Evolutionary conservation across 2,888 invertebrate genomes (phyloP).

Genomic region (Drosophila hamatofila): DNA sequence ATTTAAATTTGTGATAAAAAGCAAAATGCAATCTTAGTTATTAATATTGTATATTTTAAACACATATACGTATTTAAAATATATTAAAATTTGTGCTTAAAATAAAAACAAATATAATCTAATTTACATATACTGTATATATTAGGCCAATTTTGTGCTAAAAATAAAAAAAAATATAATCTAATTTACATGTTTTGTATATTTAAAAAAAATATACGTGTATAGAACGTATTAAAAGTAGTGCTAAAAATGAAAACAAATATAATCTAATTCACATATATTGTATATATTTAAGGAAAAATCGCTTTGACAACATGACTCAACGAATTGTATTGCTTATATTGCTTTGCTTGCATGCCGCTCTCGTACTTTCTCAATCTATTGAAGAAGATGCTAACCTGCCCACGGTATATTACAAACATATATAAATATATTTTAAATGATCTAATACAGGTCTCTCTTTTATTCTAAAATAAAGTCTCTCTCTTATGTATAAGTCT

Average conservation of each 20-base stretch:
- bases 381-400: conserved; percentile 41
- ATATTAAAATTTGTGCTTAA: background rate
- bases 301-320: conserved; percentile 8
- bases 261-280: background rate
- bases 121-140: background rate
- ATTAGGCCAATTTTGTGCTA: no score
- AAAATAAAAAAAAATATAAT: background rate
- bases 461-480: no score
- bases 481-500: no score
- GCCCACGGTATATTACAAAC: conserved; percentile 18
- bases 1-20: no score
- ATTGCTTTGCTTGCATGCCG: conserved; percentile 8
- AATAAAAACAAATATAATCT: background rate
- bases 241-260: no score
- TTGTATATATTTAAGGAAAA: background rate
- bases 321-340: background rate
- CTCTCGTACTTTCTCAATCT: background rate
- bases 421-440: no score
- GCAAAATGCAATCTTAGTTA: no score
- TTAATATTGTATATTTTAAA: no score
- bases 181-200: background rate
- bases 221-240: no score
- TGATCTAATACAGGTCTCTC: no score
- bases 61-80: background rate
- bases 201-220: background rate